Evolutionary conservation across 64 coral and sea anemone species (phyloP).

Genomic region (Montipora capricornis): DNA sequence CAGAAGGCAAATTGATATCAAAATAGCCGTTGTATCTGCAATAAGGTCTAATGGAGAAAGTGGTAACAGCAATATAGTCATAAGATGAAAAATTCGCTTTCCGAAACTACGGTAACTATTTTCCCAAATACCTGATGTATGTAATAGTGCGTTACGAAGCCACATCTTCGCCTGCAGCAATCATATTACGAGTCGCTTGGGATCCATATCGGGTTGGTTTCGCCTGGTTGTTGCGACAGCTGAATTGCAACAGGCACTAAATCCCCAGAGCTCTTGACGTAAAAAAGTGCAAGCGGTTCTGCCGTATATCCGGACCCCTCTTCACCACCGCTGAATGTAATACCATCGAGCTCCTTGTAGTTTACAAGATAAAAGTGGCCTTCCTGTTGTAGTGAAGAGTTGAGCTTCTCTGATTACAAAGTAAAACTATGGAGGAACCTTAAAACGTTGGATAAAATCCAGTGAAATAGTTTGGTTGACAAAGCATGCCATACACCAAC

Average conservation of each 20-base stretch:
- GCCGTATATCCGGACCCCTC: conserved; percentile 53
- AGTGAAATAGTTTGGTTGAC: too few relatives aligned
- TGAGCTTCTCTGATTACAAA: neutral
- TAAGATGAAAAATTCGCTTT: too few relatives aligned
- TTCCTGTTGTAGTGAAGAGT: conserved; percentile 21
- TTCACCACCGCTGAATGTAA: conserved; percentile 28
- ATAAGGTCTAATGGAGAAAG: too few relatives aligned
- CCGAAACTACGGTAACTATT: too few relatives aligned
- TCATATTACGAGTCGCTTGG: conserved; percentile 73
- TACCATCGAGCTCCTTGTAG: conserved; percentile 65
- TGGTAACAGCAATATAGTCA: too few relatives aligned
- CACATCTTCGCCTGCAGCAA: conserved; percentile 89
- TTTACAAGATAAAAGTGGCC: conserved; percentile 81
- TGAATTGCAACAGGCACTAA: conserved; percentile 91
- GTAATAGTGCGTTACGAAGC: conserved; percentile 71
- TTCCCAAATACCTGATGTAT: conserved; percentile 64
- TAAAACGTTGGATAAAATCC: too few relatives aligned
- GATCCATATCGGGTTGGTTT: conserved; percentile 93
- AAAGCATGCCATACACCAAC: too few relatives aligned
- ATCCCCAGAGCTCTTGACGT: conserved; percentile 68
- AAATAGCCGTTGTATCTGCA: too few relatives aligned
- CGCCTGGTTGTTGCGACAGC: conserved; percentile 58
- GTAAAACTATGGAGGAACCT: too few relatives aligned
- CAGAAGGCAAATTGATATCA: too few relatives aligned
- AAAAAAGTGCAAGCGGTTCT: conserved; percentile 70